Percentiles rank a stretch among this genome's conserved stretches.
Evolutionary conservation across 1,140 invertebrate genomes (phyloP).

Genomic region (Drosophila tani): DNA sequence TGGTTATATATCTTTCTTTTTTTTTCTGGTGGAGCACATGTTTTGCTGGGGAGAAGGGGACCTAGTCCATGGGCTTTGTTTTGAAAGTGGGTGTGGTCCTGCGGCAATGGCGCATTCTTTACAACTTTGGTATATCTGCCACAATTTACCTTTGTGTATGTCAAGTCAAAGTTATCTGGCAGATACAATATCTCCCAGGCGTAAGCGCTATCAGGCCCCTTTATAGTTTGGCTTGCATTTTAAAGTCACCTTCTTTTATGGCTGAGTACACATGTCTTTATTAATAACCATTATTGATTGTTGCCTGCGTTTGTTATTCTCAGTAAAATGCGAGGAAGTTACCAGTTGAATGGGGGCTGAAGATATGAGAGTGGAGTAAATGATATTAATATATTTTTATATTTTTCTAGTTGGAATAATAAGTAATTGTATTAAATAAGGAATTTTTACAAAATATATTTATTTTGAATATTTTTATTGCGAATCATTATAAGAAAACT

Average conservation of each 20-base stretch:
- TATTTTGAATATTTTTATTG: too few species aligned
- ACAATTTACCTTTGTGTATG: constrained; percentile 49
- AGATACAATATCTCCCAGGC: constrained; percentile 51
- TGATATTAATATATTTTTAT: neutral
- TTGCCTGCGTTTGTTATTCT: constrained; percentile 46
- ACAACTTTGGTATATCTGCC: constrained; percentile 45
- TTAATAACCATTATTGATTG: constrained; percentile 76
- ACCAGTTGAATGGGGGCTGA: constrained; percentile 29
- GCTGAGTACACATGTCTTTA: constrained; percentile 74
- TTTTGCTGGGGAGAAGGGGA: constrained; percentile 4
- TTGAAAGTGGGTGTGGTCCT: constrained; percentile 68
- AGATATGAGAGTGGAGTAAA: constrained; percentile 6
- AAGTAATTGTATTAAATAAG: too few species aligned
- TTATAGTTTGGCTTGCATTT: constrained; percentile 70
- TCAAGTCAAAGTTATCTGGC: constrained; percentile 56
- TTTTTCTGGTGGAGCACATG: constrained; percentile 52
- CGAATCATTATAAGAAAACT: too few species aligned
- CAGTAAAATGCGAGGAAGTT: constrained; percentile 40
- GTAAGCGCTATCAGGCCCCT: constrained; percentile 32
- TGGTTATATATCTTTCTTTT: constrained; percentile 6
- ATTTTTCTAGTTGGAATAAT: neutral
- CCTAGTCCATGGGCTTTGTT: constrained; percentile 42
- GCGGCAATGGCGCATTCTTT: constrained; percentile 62
- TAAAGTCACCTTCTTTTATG: constrained; percentile 62
- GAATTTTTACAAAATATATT: too few species aligned